These are phyloP conservation scores for Aleiodes testaceus DNA, from an alignment of 2,888 invertebrate genomes.

Conservation along the genomic window DNA sequence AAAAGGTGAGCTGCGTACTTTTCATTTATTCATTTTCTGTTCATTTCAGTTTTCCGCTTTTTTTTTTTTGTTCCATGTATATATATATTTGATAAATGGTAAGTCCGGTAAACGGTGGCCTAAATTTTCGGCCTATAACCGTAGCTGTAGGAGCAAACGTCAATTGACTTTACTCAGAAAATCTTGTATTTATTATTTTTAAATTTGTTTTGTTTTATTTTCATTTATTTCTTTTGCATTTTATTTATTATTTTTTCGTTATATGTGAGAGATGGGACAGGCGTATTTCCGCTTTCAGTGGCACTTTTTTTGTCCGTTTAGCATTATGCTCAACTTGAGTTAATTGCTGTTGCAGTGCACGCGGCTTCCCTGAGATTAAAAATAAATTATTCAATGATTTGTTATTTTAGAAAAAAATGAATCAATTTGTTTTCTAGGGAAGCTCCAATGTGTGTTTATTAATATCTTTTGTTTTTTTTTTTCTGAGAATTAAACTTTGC, in stretches of 20 bases:
- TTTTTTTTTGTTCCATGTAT: background rate
- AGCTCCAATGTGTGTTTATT: slow-evolving; percentile 14
- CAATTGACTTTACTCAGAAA: background rate
- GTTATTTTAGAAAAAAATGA: background rate
- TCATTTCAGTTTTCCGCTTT: background rate
- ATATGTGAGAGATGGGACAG: slow-evolving; percentile 63
- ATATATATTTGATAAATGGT: slow-evolving; percentile 51
- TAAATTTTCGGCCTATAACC: slow-evolving; percentile 45
- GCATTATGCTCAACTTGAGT: slow-evolving; percentile 68
- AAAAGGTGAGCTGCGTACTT: slow-evolving; percentile 18
- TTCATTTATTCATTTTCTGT: slow-evolving; percentile 47
- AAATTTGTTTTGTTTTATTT: slow-evolving; percentile 21
- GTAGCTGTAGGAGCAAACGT: background rate
- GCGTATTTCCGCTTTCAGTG: slow-evolving; percentile 56
- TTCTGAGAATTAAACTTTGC: background rate
- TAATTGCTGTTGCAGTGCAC: slow-evolving; percentile 69
- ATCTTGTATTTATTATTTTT: slow-evolving; percentile 15
- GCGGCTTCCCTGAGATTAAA: slow-evolving; percentile 64
- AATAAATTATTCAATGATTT: slow-evolving; percentile 6
- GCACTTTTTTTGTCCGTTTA: slow-evolving; percentile 67
- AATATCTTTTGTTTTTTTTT: background rate
- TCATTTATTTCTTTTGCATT: slow-evolving; percentile 49
- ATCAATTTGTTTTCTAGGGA: background rate
- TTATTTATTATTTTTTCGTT: slow-evolving; percentile 53
- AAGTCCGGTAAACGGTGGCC: slow-evolving; percentile 61